Percentiles rank a stretch among this genome's conserved stretches.
Conservation (phyloP, 2,113 vertebrate genomes). For the Daubentonia madagascariensis region DNA sequence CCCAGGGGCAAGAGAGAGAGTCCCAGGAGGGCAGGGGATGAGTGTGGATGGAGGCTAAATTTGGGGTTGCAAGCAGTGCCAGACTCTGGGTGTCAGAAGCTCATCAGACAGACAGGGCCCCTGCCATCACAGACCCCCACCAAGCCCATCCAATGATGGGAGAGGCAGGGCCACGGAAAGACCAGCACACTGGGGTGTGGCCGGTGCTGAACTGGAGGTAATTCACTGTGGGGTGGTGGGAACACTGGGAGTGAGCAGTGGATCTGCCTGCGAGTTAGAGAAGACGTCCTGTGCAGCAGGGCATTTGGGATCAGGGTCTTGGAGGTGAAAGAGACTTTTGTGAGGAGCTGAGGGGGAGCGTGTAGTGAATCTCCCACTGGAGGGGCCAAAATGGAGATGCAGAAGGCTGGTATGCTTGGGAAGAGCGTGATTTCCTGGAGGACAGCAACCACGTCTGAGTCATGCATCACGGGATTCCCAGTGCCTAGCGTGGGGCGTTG, state of each 20-base stretch:
- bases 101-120: background rate
- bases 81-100: background rate
- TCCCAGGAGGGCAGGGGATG: background rate
- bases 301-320: background rate
- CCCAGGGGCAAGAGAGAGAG: background rate
- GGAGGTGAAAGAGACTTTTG: background rate
- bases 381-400: background rate
- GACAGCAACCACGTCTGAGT: background rate
- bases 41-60: background rate
- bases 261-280: background rate
- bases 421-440: background rate
- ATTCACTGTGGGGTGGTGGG: background rate
- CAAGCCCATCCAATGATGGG: too few relatives aligned
- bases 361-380: background rate
- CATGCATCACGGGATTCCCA: too few relatives aligned
- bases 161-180: background rate
- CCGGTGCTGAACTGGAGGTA: background rate
- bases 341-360: background rate
- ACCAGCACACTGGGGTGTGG: background rate
- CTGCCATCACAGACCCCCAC: background rate
- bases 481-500: background rate
- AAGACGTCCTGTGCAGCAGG: background rate
- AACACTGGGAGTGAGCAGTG: too few relatives aligned
- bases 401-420: background rate
- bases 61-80: background rate